A percentile compares a stretch with the other conserved stretches of the same genome.
Conservation (phyloP, 2,888 invertebrate species). For the Tenthredo distinguenda region DNA sequence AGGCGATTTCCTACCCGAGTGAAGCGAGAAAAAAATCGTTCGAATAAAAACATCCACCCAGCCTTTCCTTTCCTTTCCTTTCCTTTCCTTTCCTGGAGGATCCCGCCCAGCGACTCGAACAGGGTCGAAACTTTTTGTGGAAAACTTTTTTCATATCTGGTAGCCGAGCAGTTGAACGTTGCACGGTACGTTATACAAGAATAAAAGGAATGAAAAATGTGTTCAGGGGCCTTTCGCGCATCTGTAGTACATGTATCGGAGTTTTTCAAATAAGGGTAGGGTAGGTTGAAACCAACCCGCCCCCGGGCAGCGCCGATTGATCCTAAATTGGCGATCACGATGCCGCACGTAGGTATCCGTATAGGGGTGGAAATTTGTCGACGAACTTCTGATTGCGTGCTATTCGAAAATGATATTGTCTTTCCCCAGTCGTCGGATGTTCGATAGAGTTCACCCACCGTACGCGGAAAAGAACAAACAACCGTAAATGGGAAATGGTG, state of each 20-base stretch:
- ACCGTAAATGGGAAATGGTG: background rate
- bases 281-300: background rate
- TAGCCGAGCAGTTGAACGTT: background rate
- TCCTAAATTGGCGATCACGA: background rate
- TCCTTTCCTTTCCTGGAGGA: background rate
- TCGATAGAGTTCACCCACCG: background rate
- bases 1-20: background rate
- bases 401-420: constrained; percentile 46
- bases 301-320: background rate
- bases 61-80: background rate
- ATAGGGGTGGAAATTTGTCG: constrained; percentile 33
- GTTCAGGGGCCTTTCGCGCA: background rate
- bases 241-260: background rate
- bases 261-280: background rate
- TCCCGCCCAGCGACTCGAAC: background rate
- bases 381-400: constrained; percentile 40
- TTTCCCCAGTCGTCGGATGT: background rate
- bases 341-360: background rate
- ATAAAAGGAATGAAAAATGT: background rate
- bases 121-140: constrained; percentile 40
- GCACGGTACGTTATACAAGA: background rate
- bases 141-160: constrained; percentile 49
- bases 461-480: background rate
- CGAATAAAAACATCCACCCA: background rate
- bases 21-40: background rate